A percentile compares a stretch with the other conserved stretches of the same genome.
phyloP scores from a whole-genome alignment of 2,113 vertebrate genomes.

The Gopherus flavomarginatus region DNA sequence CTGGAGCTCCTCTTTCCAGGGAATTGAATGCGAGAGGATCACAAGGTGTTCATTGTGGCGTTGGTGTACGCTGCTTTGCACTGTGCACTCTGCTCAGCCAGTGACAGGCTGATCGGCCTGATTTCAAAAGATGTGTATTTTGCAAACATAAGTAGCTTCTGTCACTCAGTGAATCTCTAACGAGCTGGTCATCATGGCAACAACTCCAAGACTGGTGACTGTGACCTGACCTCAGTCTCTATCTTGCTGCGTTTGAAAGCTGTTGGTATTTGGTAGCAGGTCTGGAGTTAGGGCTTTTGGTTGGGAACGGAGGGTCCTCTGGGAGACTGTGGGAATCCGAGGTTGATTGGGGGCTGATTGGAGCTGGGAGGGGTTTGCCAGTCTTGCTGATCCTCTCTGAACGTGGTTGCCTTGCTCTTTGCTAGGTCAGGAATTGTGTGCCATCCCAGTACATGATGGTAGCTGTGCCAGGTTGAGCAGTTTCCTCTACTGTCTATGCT shows the following conservation, averaged over 20 bases:
- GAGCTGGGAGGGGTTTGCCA: not conserved
- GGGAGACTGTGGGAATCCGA: not conserved
- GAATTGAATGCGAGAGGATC: not conserved
- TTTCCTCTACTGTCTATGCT: not conserved
- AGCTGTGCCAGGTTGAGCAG: not conserved
- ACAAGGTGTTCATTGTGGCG: not conserved
- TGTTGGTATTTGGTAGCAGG: not conserved
- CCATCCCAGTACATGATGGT: too few species aligned
- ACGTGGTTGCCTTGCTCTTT: not conserved
- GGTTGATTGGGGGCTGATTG: too few species aligned
- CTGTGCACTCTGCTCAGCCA: not conserved
- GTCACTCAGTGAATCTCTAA: not conserved
- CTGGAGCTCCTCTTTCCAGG: not conserved
- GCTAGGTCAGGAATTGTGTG: not conserved
- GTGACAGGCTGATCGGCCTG: not conserved
- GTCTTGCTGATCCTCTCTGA: not conserved
- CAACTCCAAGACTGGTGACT: not conserved
- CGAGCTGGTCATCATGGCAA: not conserved
- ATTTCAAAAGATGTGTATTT: not conserved
- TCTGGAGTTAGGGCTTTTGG: not conserved
- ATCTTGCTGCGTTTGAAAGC: not conserved
- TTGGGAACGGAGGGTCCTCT: not conserved
- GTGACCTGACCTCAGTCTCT: not conserved
- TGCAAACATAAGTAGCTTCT: not conserved
- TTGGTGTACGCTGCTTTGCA: not conserved